Base-by-base conservation (phyloP, 2,797 vertebrate genomes). In the Xiphorhynchus erythropygius region DNA sequence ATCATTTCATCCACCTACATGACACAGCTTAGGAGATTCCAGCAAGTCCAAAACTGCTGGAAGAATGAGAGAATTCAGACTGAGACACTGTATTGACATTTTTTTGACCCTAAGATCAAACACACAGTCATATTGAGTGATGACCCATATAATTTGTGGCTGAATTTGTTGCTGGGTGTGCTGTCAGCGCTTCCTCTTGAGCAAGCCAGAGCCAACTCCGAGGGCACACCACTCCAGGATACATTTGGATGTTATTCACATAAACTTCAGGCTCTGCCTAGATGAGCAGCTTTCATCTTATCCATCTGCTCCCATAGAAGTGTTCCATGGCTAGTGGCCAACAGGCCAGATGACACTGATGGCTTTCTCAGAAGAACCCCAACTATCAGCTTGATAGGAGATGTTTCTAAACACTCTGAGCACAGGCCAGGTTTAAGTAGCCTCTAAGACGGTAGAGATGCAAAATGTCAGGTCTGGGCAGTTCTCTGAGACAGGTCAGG, bases 161-260 rank as follows among this genome's bases (percentile, higher is more conserved):
- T 86, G 79, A 85, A 67, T 88, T 85, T 77, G 35, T 74, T 81
- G 28, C 69, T 85, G 53, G 25, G 4, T 78, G 4, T 78, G 25
- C 64, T 93, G 11, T 86, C 74, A 81, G 53, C 24, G 9, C 52
- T 93, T 49, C 27, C 18, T 83, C 18, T 60, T 82, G 81, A 82
- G 27, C 35, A 59, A 80, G 22, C 14, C 73, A 84, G 60, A 74
- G 41, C 32, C 74, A 86, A 47, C 35, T 69, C 42, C 24, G 14
- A 28, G 42, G 57, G 39, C 24, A 53, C 32, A 46, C 6, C 5
- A 8, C 47, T 87, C 23, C 30, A 47, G 74, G n/a, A 24, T 65
- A 30, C 13, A 2, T 23, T 84, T 46, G 30, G 25, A 59, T 92
- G 25, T 57, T 75, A 23, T 3, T 42, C 7, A 18, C 32, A 18